Percentiles rank a stretch among this genome's conserved stretches.
Evolutionary conservation across 2,797 vertebrate species (phyloP).

Genomic region (Micropoecilia bifurca): DNA sequence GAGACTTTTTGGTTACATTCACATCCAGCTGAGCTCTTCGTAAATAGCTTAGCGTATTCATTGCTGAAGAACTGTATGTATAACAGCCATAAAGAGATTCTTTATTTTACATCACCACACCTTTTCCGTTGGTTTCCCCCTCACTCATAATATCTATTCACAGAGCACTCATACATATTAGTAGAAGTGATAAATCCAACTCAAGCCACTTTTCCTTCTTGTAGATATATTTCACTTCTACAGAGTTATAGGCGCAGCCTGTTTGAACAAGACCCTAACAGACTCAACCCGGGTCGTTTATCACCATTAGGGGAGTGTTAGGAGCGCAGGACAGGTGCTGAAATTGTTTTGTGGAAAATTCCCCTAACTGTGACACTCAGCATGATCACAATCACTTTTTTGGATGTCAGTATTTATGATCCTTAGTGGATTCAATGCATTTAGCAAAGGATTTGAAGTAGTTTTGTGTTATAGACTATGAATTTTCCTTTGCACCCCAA

Average conservation of each 20-base stretch:
- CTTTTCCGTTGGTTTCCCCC: background rate
- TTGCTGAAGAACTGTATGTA: background rate
- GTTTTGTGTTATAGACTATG: background rate
- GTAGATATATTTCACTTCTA: constrained; percentile 60
- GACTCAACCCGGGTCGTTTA: constrained; percentile 53
- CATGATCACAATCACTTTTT: constrained; percentile 30
- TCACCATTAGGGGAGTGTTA: constrained; percentile 59
- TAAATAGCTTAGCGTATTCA: background rate
- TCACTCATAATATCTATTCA: constrained; percentile 49
- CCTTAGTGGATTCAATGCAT: background rate
- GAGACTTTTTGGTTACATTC: background rate
- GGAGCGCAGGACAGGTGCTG: constrained; percentile 52
- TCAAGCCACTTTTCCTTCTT: constrained; percentile 69
- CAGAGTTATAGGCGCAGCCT: constrained; percentile 48
- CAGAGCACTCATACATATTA: constrained; percentile 38
- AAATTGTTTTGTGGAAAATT: constrained; percentile 46
- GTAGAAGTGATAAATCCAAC: constrained; percentile 50
- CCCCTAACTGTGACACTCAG: constrained; percentile 47
- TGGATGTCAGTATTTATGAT: constrained; percentile 17
- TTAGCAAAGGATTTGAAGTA: background rate
- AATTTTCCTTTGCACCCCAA: constrained; percentile 13
- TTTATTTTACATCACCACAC: background rate
- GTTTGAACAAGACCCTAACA: constrained; percentile 69
- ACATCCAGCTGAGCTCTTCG: background rate
- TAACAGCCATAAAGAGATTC: background rate